These are phyloP conservation scores for Mactra quadrangularis DNA, from an alignment of 1,140 invertebrate species.

Conservation along the genomic window DNA sequence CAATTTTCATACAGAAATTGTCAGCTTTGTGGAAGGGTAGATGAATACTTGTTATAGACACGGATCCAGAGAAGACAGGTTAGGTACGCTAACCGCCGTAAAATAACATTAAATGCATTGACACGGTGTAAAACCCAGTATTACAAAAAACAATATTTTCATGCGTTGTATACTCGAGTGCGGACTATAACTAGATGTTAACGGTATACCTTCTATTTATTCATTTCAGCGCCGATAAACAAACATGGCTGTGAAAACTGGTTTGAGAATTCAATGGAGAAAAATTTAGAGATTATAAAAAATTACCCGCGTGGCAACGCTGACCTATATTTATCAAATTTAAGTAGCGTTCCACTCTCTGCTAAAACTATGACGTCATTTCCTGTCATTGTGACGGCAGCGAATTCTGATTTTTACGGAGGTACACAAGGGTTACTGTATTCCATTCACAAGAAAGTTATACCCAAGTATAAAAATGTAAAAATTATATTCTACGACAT, in stretches of 20 bases:
- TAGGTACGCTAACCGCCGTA: too few relatives aligned
- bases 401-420: conserved; percentile 31
- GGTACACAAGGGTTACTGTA: conserved; percentile 38
- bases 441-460: conserved; percentile 14
- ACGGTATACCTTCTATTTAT: not conserved
- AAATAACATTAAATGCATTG: too few relatives aligned
- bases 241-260: conserved; percentile 12
- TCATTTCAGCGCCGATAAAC: not conserved
- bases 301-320: not conserved
- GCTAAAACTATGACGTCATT: not conserved
- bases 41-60: too few relatives aligned
- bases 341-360: too few relatives aligned
- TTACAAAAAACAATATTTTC: too few relatives aligned
- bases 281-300: conserved; percentile 23
- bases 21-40: too few relatives aligned
- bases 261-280: conserved; percentile 20
- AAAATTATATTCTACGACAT: conserved; percentile 54
- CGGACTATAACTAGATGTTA: too few relatives aligned
- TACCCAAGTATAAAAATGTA: conserved; percentile 47
- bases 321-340: too few relatives aligned
- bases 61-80: too few relatives aligned
- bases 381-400: conserved; percentile 49
- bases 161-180: too few relatives aligned
- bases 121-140: too few relatives aligned
- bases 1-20: too few relatives aligned